Evolutionary conservation across 2,888 invertebrate species (phyloP), one percentile per base, ranked within the genome.

Genomic region (Venusia cambrica): DNA sequence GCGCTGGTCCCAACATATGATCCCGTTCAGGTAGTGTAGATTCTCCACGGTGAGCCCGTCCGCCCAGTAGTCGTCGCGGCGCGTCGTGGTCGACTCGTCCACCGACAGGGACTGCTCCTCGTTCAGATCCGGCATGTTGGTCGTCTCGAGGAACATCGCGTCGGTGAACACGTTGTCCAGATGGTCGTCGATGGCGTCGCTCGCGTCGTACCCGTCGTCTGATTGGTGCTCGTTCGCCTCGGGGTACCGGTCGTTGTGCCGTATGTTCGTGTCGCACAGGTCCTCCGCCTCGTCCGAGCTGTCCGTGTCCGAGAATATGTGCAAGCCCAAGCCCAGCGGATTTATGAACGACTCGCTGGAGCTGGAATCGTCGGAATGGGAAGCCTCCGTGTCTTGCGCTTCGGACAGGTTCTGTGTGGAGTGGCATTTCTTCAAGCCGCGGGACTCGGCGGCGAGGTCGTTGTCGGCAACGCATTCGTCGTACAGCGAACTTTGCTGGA

Each of bases 171-270:
- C 79, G 20, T 71, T 73, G 27, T 81, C 83, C 3, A 83, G 54
- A 26, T 73, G 73, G 10, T 83, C 84, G 0, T 74, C 79, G 27
- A 34, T 34, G 2, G 39, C 34, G 10, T 39, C 40, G 24, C 40
- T 40, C 1, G 31, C n/a, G n/a, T n/a, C n/a, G n/a, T n/a, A n/a
- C n/a, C n/a, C n/a, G n/a, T n/a, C n/a, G n/a, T n/a, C n/a, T n/a
- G n/a, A n/a, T n/a, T n/a, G n/a, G n/a, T n/a, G n/a, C 28, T 81
- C 80, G 13, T 57, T 73, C 1, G 77, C 80, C 30, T 84, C 84
- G 0, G 84, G 84, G 33, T 81, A 84, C 1, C 73, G 68, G 34
- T 84, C 80, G 43, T 84, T 84, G 43, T 83, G 83, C 0, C 69
- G 73, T n/a, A 81, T 83, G 38, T 84, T 84, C 0, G 84, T 84